Evolutionary conservation across 2,113 vertebrate species (phyloP), one percentile per base, ranked within the genome.

Genomic region (Suricata suricatta): DNA sequence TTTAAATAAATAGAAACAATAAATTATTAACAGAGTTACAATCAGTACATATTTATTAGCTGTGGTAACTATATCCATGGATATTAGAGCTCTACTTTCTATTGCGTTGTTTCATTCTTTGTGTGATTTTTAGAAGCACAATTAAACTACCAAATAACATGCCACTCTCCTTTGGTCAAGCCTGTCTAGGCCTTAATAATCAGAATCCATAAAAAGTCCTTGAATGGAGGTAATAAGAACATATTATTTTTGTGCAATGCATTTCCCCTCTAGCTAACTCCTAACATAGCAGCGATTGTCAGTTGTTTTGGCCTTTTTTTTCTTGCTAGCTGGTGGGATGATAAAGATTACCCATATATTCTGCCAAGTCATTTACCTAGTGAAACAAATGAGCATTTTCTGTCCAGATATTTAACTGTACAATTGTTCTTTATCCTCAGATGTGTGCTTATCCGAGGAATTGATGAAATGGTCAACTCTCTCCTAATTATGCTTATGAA

Each of bases 91-190:
- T 83, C 4, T 85, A 33, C 15, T 63, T 96, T 85, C 14, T 69
- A 38, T 8, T 38, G 41, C 1, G 87, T 35, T 23, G 35, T 57
- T 80, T 97, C 86, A 23, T 79, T 57, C 35, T 87, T 86, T 94
- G 83, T 2, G 0, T 96, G 95, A 72, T 54, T 38, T 50, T 92
- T 76, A 93, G 94, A 92, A 5, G 71, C 29, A 88, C 93, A 90
- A 31, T 31, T 76, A 60, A 96, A 19, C 6, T 66, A 89, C 25
- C 25, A 96, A 88, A 47, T 60, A 96, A 71, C 31, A 95, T 8
- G 5, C 21, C 33, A 84, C 11, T 87, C 74, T 71, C 16, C 52
- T 83, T 92, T 13, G 27, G 83, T 86, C 66, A 91, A 8, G 33
- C 19, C 41, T 86, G 1, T 33, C n/a, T 52, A 80, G 15, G 35